Conservation (phyloP, 2,113 vertebrate genomes). For the Rhabdornis inornatus region DNA sequence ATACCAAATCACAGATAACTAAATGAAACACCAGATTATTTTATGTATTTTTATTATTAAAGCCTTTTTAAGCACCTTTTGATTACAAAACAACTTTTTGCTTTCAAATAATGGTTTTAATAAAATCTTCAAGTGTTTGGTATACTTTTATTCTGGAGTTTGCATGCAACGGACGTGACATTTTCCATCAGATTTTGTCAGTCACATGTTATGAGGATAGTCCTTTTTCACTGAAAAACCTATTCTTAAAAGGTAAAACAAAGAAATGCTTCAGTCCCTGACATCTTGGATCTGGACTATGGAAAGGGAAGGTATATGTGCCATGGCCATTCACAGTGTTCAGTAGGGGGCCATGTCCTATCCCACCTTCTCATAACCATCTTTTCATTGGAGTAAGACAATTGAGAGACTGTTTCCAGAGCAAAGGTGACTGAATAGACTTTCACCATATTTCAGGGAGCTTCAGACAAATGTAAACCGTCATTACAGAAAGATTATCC, state of each 20-base stretch:
- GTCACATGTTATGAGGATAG: background rate
- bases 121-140: background rate
- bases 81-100: background rate
- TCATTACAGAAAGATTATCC: background rate
- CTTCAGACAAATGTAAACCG: background rate
- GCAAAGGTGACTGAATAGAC: background rate
- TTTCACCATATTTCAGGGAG: background rate
- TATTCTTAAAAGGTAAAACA: background rate
- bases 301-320: background rate
- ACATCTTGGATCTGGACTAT: background rate
- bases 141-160: background rate
- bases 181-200: background rate
- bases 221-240: background rate
- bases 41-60: background rate
- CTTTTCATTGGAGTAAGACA: background rate
- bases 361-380: background rate
- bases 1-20: background rate
- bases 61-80: background rate
- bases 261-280: background rate
- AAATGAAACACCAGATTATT: background rate
- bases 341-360: fast-evolving
- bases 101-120: background rate
- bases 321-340: background rate
- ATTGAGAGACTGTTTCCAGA: background rate
- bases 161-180: background rate